These are phyloP conservation scores for Paralichthys olivaceus DNA, from an alignment of 2,113 vertebrate genomes.

Conservation along the genomic window DNA sequence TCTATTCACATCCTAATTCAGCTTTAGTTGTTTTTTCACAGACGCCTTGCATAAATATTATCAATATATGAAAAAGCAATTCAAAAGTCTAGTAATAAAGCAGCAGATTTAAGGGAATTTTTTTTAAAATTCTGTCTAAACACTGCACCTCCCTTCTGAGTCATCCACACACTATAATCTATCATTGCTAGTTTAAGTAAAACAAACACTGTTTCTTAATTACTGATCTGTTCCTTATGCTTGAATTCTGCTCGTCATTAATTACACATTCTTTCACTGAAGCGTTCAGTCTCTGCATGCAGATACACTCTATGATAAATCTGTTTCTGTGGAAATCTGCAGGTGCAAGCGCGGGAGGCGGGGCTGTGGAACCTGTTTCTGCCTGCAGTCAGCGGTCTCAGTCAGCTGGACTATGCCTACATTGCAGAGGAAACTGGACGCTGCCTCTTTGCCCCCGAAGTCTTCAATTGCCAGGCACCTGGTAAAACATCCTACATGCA, in stretches of 20 bases:
- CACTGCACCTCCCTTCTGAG: slow-evolving; percentile 1
- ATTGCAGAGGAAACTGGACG: slow-evolving; percentile 94
- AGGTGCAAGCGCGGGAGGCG: slow-evolving; percentile 88
- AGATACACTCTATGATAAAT: neutral
- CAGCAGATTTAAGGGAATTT: neutral
- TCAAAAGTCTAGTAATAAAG: neutral
- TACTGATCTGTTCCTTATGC: neutral
- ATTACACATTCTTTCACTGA: neutral
- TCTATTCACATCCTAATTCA: neutral
- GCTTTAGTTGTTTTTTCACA: neutral
- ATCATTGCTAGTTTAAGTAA: neutral
- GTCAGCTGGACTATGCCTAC: slow-evolving; percentile 91
- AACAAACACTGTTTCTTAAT: neutral
- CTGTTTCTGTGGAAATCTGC: slow-evolving; percentile 7
- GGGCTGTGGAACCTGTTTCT: slow-evolving; percentile 96
- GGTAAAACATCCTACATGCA: slow-evolving; percentile 75
- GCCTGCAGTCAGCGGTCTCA: slow-evolving; percentile 88
- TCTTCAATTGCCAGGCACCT: slow-evolving; percentile 97
- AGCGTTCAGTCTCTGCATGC: neutral
- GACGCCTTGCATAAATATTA: neutral
- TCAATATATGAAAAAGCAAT: neutral
- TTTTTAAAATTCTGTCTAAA: slow-evolving; percentile 11
- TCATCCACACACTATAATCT: neutral
- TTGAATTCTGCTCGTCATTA: neutral
- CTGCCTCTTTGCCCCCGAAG: slow-evolving; percentile 87